phyloP scores from a whole-genome alignment of 1,140 invertebrate species.

The Pachypsylla venusta region DNA sequence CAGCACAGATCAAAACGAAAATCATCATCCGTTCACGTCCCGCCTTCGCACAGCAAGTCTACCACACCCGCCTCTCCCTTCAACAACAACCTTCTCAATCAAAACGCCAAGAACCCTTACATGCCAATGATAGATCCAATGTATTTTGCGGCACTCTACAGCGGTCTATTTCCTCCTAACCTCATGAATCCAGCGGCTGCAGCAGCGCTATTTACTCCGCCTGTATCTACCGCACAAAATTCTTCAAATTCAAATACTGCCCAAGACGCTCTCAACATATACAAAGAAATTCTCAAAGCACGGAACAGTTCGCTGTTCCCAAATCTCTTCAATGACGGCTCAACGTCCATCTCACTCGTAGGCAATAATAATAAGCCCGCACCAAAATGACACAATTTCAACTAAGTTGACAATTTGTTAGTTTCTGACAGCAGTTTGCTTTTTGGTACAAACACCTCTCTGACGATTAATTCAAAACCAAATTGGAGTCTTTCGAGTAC shows the following conservation, averaged over 20 bases:
- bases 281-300: conserved; percentile 29
- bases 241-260: conserved; percentile 24
- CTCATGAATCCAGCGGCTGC: neutral
- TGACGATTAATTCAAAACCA: no score
- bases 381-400: conserved; percentile 24
- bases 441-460: no score
- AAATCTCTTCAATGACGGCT: conserved; percentile 19
- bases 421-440: no score
- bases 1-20: conserved; percentile 19
- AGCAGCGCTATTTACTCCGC: neutral
- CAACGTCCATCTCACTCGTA: conserved; percentile 24
- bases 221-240: neutral
- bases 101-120: conserved; percentile 21
- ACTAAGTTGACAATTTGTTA: no score
- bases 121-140: conserved; percentile 29
- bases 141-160: conserved; percentile 32
- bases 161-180: conserved; percentile 29
- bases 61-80: conserved; percentile 10
- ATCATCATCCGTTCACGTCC: conserved; percentile 6
- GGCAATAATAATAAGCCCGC: conserved; percentile 18
- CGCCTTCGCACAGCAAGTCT: neutral
- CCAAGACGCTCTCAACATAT: conserved; percentile 32
- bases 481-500: no score
- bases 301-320: conserved; percentile 18
- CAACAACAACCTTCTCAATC: conserved; percentile 9